A percentile compares a stretch with the other conserved stretches of the same genome.
These are phyloP conservation scores for Pogonomyrmex californicus DNA, from an alignment of 1,140 invertebrate species.

Conservation along the genomic window DNA sequence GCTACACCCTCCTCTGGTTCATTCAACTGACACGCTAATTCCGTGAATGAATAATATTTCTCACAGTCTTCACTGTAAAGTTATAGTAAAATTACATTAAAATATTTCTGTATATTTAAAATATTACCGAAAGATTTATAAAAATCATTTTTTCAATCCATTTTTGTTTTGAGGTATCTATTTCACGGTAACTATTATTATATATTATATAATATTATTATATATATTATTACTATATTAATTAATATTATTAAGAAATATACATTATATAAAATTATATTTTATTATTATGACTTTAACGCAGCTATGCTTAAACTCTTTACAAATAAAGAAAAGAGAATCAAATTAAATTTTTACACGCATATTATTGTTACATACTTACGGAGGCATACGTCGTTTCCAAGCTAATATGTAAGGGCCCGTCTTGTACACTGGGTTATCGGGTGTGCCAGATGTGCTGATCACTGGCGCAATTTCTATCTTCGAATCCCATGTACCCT, in stretches of 20 bases:
- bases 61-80: slow-evolving; percentile 90
- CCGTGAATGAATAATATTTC: slow-evolving; percentile 97
- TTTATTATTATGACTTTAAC: not conserved
- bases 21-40: slow-evolving; percentile 98
- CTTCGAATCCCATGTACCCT: slow-evolving; percentile 98
- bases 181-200: not conserved
- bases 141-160: not conserved
- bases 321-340: not conserved
- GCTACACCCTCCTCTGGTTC: slow-evolving; percentile 97
- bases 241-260: not conserved
- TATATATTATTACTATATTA: not conserved
- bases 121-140: not conserved
- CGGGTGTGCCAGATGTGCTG: slow-evolving; percentile 89
- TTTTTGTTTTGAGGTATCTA: not conserved
- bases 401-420: slow-evolving; percentile 94
- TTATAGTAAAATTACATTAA: not conserved
- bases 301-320: not conserved
- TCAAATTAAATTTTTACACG: not conserved
- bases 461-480: slow-evolving; percentile 98
- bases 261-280: not conserved
- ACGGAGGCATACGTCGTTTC: slow-evolving; percentile 93
- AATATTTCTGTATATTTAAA: not conserved
- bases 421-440: slow-evolving; percentile 97
- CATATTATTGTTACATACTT: slow-evolving; percentile 85
- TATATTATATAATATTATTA: not conserved